Base-by-base conservation (phyloP, 2,888 invertebrate species). In the Ernsta delagoae region DNA sequence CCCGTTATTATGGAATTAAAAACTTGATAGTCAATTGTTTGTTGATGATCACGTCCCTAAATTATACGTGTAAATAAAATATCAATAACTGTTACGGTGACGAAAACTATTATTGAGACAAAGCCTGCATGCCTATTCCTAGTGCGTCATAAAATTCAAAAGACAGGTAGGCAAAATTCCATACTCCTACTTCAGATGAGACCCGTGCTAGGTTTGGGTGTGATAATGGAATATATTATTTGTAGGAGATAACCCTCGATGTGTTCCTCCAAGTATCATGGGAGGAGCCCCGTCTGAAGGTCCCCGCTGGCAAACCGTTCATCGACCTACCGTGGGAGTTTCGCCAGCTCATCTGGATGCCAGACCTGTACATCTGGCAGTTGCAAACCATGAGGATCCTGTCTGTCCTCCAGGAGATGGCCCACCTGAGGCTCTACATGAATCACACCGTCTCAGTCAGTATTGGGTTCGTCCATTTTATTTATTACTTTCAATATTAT, bases 251-350 rank as follows among this genome's bases (percentile, higher is more conserved):
- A 84, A 95, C 95, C 43, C 85, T 95, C 74, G 95, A 95, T 83
- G 94, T 95, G 71, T 95, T 95, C 81, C 92, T 95, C 71, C 94
- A 95, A 92, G 95, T 95, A n/a, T 94, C 95, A 79, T 95, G 95
- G 95, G 89, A 92, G 71, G 95, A 95, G 78, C 79, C 80, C 50
- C 84, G 95, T 43, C 88, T 95, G 70, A 87, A 90, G 73, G 83
- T 90, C 70, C 89, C 92, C 3, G 78, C 85, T 34, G 91, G 89
- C 48, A 84, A 83, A 76, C 83, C 86, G 9, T 95, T 94, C 84
- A 89, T 95, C 59, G 95, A 95, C 83, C 91, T 95, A 57, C 94
- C 95, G 39, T 95, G 95, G 95, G 94, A 94, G 80, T 95, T 94
- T 81, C 87, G 90, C 34, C 91, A 95, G 78, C 90, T 95, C 71